Base-by-base conservation (phyloP, 2,888 invertebrate species). In the Agriotes lineatus region DNA sequence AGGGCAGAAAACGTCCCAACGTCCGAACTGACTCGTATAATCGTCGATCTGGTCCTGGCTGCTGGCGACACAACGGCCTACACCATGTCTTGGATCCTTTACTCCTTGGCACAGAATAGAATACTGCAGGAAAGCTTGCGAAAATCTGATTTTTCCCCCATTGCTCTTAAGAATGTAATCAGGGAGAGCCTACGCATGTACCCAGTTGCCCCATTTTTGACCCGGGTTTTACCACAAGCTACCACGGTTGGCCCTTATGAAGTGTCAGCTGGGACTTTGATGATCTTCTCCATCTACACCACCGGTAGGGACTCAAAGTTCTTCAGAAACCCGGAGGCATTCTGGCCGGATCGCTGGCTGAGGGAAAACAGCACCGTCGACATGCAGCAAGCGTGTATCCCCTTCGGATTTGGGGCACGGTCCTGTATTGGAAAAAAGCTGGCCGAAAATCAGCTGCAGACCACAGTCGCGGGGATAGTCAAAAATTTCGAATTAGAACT, bases 151-250 rank as follows among this genome's bases (percentile, higher is more conserved):
- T 86, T 10, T n/a, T 33, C 39, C 70, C 71, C 76, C 54, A 82
- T 85, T 9, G 85, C 89, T 59, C 79, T 92, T 18, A 91, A 88
- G 78, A 89, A 91, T 35, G 85, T 92, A 0, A 84, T 96, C 6
- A 92, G 91, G 80, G 97, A 97, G 85, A 87, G 93, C 0, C 86
- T 96, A 80, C 87, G 97, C 75, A 82, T 97, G 9, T 96, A 94
- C 84, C 97, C 97, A 0, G 93, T 94, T 1, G 96, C 96, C 0
- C 94, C 96, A 2, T 96, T 97, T 82, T 86, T 97, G 72, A 94
- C 96, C 2, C 87, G 97, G 81, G 89, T 92, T 76, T 81, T 95
- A 73, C 90, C 92, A 0, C 86, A 90, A 74, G 90, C 93, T 70
- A 85, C 89, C 30, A 81, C 85, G 2, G 84, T 97, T 30, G 90